Conservation (phyloP, 2,888 invertebrate genomes). For the Lochmaea capreae region DNA sequence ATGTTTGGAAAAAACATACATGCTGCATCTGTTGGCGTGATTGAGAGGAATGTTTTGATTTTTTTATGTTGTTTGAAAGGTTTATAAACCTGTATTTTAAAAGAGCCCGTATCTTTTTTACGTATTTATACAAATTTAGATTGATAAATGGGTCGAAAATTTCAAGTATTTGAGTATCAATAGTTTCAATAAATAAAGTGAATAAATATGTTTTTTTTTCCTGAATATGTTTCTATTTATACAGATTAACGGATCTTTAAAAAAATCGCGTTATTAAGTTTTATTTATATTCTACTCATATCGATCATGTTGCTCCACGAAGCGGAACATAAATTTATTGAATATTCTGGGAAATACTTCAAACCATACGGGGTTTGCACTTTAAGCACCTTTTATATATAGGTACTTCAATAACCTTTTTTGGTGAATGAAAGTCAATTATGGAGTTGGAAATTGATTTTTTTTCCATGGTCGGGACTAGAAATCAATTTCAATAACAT, state of each 20-base stretch:
- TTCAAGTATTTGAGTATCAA: background rate
- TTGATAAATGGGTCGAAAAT: slow-evolving; percentile 8
- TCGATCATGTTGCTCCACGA: too few species aligned
- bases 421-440: too few species aligned
- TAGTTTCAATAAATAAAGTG: background rate
- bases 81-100: slow-evolving; percentile 27
- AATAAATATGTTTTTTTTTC: background rate
- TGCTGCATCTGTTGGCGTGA: slow-evolving; percentile 17
- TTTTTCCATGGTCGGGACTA: too few species aligned
- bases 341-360: too few species aligned
- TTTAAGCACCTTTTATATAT: too few species aligned
- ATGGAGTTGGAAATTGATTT: too few species aligned
- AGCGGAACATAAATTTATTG: too few species aligned
- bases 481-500: too few species aligned
- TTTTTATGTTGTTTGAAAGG: slow-evolving; percentile 28
- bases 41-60: slow-evolving; percentile 31
- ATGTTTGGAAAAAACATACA: background rate
- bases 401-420: too few species aligned
- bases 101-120: slow-evolving; percentile 8
- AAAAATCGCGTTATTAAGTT: background rate
- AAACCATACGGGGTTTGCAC: too few species aligned
- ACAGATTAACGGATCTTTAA: background rate
- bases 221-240: background rate
- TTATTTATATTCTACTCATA: too few species aligned
- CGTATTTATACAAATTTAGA: slow-evolving; percentile 5